Percentiles rank a stretch among this genome's conserved stretches.
Conservation (phyloP, 2,797 vertebrate genomes). For the Loriculus beryllinus region DNA sequence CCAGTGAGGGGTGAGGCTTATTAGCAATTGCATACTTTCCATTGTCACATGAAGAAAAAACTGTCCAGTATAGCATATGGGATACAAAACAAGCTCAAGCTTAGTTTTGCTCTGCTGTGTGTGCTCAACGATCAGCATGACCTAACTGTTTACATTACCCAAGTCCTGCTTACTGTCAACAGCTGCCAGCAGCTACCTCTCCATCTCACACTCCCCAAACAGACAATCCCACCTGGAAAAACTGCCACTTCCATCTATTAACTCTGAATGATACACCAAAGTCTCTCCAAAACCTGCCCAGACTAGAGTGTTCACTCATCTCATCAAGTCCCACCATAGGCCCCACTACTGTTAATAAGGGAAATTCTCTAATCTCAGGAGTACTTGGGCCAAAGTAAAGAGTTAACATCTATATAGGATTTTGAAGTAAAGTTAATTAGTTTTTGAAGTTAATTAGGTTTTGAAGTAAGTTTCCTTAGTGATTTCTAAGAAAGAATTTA, state of each 20-base stretch:
- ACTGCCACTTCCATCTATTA: not conserved
- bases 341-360: not conserved
- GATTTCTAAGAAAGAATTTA: not conserved
- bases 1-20: not conserved
- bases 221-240: not conserved
- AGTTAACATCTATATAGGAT: not conserved
- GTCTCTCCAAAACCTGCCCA: not conserved
- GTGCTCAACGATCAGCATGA: not conserved
- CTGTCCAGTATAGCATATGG: not conserved
- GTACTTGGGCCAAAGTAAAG: not conserved
- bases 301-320: not conserved
- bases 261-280: not conserved
- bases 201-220: not conserved
- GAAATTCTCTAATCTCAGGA: not conserved
- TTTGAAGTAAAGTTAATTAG: not conserved
- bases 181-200: not conserved
- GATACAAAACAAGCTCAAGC: not conserved
- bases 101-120: not conserved
- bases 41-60: not conserved
- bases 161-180: not conserved
- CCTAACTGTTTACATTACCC: not conserved
- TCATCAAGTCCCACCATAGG: not conserved
- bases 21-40: not conserved
- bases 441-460: not conserved
- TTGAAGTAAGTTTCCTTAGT: not conserved